These are phyloP conservation scores for Smutsia gigantea DNA, from an alignment of 2,797 vertebrate species.

Conservation along the genomic window DNA sequence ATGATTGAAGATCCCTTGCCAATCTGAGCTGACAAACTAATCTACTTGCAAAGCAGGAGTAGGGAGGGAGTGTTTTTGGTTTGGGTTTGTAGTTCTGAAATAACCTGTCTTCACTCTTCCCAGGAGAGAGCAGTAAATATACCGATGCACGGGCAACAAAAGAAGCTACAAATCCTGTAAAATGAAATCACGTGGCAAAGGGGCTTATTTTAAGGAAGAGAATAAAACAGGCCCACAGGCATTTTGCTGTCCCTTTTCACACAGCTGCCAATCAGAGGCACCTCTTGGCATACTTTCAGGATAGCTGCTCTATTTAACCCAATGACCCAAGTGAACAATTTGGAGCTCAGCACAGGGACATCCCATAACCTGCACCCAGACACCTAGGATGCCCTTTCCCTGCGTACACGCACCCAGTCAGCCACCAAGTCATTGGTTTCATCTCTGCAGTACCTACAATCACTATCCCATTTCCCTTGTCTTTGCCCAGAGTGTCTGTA, in stretches of 20 bases:
- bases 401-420: background rate
- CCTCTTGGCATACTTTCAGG: background rate
- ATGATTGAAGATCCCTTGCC: constrained; percentile 56
- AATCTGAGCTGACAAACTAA: constrained; percentile 13
- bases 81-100: constrained; percentile 59
- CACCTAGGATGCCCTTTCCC: background rate
- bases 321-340: background rate
- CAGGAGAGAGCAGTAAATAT: constrained; percentile 30
- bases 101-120: constrained; percentile 45
- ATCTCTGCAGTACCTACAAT: background rate
- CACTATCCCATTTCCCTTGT: background rate
- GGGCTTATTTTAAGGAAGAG: background rate
- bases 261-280: background rate
- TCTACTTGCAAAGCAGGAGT: constrained; percentile 57
- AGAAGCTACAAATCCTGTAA: constrained; percentile 53
- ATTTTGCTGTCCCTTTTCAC: background rate
- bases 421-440: background rate
- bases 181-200: constrained; percentile 13
- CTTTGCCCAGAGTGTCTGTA: background rate
- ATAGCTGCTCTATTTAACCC: background rate
- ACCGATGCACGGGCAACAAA: constrained; percentile 28
- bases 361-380: background rate
- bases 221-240: background rate
- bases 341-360: background rate
- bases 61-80: constrained; percentile 27